These are phyloP conservation scores for Oostethus manadensis DNA, from an alignment of 2,113 vertebrate species.

Conservation along the genomic window DNA sequence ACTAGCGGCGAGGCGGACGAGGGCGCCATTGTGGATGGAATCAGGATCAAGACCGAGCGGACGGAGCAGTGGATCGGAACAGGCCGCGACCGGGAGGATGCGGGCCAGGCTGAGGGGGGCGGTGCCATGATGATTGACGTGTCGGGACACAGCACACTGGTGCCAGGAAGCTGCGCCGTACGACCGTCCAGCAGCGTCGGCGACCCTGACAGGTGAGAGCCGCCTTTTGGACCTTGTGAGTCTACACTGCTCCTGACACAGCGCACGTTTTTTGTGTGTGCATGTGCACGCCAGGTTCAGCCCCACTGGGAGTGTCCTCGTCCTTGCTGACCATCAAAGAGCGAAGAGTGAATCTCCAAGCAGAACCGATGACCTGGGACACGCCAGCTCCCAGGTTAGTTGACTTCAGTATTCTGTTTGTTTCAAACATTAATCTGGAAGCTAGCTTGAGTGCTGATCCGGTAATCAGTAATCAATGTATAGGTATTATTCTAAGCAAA, in stretches of 20 bases:
- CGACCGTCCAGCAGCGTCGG: constrained; percentile 88
- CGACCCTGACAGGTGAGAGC: constrained; percentile 86
- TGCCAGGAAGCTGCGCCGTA: constrained; percentile 71
- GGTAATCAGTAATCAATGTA: too few species aligned
- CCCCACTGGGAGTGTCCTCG: constrained; percentile 89
- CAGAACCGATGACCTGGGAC: constrained; percentile 79
- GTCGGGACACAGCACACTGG: constrained; percentile 79
- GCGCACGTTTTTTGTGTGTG: background rate
- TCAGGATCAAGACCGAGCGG: constrained; percentile 89
- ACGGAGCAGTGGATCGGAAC: constrained; percentile 91
- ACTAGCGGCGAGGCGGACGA: constrained; percentile 84
- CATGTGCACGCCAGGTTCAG: constrained; percentile 79
- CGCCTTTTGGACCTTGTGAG: background rate
- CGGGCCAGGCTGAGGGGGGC: constrained; percentile 80
- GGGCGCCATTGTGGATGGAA: constrained; percentile 77
- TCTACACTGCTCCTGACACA: too few species aligned
- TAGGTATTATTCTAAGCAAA: background rate
- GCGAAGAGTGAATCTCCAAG: constrained; percentile 94
- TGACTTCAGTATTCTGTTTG: too few species aligned
- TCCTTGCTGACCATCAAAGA: constrained; percentile 84
- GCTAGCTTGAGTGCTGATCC: too few species aligned
- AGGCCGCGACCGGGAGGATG: constrained; percentile 86
- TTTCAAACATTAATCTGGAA: too few species aligned
- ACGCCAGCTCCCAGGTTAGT: constrained; percentile 53
- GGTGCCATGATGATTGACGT: constrained; percentile 91